phyloP scores from a whole-genome alignment of 2,888 invertebrate genomes.

The Luperina nickerlii region DNA sequence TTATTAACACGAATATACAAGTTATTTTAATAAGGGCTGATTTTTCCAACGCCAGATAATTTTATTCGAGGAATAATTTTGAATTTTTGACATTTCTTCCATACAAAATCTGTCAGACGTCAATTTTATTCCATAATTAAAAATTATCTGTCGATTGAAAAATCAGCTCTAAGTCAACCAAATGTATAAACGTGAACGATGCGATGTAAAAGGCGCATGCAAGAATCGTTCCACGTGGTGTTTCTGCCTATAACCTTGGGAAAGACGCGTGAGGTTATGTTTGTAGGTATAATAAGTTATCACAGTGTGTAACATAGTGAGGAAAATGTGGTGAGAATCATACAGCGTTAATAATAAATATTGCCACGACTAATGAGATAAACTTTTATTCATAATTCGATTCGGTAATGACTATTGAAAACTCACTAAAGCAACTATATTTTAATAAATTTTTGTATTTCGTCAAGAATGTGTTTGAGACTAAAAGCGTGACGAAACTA shows the following conservation, averaged over 20 bases:
- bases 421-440: background rate
- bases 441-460: background rate
- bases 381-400: too few species aligned
- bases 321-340: constrained; percentile 13
- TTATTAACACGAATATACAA: too few species aligned
- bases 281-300: background rate
- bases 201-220: background rate
- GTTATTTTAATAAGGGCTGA: too few species aligned
- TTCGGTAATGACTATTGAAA: background rate
- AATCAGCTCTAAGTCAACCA: background rate
- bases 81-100: too few species aligned
- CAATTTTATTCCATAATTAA: too few species aligned
- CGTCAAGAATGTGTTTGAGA: too few species aligned
- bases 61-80: too few species aligned
- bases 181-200: background rate
- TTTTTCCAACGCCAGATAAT: too few species aligned
- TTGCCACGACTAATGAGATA: too few species aligned
- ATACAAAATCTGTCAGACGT: too few species aligned
- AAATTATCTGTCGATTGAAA: too few species aligned
- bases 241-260: background rate
- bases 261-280: background rate
- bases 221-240: background rate
- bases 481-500: background rate
- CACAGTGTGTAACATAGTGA: background rate
- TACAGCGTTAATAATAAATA: constrained; percentile 11